These are phyloP conservation scores for Parasteatoda lunata DNA, from an alignment of 2,888 invertebrate species.

Conservation along the genomic window DNA sequence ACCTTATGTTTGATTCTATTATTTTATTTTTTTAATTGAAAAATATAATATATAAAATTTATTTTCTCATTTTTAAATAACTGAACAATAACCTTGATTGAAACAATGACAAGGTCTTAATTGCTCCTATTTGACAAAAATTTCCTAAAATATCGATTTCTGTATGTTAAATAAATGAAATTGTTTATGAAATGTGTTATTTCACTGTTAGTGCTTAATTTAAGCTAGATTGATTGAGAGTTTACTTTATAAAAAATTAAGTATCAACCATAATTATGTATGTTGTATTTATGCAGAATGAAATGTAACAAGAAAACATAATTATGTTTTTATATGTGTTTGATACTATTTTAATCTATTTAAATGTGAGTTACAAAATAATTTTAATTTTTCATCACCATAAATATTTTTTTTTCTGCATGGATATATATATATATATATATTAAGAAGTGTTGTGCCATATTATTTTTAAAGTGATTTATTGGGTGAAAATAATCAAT, in stretches of 20 bases:
- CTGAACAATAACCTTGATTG: no score
- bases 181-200: no score
- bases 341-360: not conserved
- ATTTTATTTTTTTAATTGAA: no score
- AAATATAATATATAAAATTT: no score
- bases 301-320: constrained; percentile 32
- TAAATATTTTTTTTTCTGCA: not conserved
- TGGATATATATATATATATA: not conserved
- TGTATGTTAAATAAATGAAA: no score
- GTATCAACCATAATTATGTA: constrained; percentile 32
- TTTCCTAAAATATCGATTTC: no score
- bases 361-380: not conserved
- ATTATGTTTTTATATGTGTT: constrained; percentile 43
- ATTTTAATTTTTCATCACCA: not conserved
- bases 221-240: no score
- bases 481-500: not conserved
- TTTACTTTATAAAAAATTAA: not conserved
- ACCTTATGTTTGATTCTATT: no score
- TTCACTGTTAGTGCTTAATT: no score
- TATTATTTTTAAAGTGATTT: not conserved
- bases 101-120: no score
- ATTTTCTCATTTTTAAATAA: no score
- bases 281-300: constrained; percentile 24
- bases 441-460: not conserved
- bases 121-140: no score